Percentiles rank a stretch among this genome's conserved stretches.
phyloP scores from a whole-genome alignment of 2,113 vertebrate species.

The Nothoprocta pentlandii region DNA sequence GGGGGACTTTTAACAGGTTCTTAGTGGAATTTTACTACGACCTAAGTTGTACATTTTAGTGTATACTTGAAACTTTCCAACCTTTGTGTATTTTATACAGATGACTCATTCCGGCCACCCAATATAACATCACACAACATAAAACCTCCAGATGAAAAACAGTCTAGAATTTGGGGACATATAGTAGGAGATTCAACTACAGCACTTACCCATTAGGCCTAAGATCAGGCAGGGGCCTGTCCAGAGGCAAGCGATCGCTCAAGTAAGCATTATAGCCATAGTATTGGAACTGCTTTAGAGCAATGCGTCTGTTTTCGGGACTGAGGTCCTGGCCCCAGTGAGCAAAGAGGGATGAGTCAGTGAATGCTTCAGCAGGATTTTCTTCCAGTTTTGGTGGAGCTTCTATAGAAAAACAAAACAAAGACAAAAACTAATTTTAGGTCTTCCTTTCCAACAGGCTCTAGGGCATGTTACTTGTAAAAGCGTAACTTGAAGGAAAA shows the following conservation, averaged over 20 bases:
- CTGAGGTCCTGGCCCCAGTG: slow-evolving; percentile 96
- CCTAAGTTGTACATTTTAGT: neutral
- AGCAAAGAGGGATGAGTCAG: slow-evolving; percentile 93
- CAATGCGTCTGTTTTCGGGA: slow-evolving; percentile 87
- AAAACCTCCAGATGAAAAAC: neutral
- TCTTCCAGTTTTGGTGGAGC: slow-evolving; percentile 88
- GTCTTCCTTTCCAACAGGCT: neutral
- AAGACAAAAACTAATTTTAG: neutral
- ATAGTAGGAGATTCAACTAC: fast-evolving
- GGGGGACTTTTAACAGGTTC: neutral
- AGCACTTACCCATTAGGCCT: slow-evolving; percentile 91
- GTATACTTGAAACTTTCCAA: neutral
- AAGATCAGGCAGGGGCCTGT: slow-evolving; percentile 91
- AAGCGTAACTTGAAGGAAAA: fast-evolving
- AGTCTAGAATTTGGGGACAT: fast-evolving
- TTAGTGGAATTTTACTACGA: neutral
- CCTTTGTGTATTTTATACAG: neutral
- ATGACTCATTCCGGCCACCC: neutral
- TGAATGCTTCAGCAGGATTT: slow-evolving; percentile 84
- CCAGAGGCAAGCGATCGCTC: slow-evolving; percentile 92
- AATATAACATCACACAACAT: fast-evolving
- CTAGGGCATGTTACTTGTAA: neutral
- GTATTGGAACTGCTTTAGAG: slow-evolving; percentile 96
- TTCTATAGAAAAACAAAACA: slow-evolving; percentile 76
- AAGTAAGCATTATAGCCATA: slow-evolving; percentile 98